phyloP scores from a whole-genome alignment of 2,113 vertebrate species.

The Orientallactaga bullata region DNA sequence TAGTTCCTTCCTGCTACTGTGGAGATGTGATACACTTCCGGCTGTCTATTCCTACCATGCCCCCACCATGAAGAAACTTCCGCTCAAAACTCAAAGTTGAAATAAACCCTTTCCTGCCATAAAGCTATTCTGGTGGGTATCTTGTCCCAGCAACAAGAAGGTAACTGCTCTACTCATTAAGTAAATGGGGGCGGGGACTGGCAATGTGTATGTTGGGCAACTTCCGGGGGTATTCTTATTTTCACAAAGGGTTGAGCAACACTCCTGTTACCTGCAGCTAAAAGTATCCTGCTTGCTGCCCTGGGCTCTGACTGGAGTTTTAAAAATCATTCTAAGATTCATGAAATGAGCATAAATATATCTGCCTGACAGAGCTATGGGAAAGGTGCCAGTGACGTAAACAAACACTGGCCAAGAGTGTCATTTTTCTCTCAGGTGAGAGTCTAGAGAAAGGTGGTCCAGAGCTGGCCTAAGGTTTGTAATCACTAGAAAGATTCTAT shows the following conservation, averaged over 20 bases:
- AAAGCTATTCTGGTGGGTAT: too few relatives aligned
- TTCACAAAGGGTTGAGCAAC: background rate
- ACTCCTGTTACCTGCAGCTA: background rate
- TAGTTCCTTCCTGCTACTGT: too few relatives aligned
- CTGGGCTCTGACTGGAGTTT: background rate
- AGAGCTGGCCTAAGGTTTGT: background rate
- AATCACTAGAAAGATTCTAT: background rate
- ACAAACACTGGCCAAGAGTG: background rate
- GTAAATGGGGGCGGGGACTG: background rate
- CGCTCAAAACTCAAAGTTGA: too few relatives aligned
- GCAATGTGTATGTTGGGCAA: background rate
- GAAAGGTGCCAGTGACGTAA: constrained; percentile 19
- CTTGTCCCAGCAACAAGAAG: too few relatives aligned
- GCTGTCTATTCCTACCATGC: too few relatives aligned
- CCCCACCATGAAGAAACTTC: too few relatives aligned
- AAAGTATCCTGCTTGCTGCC: background rate
- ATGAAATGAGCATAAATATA: background rate
- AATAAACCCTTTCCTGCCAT: too few relatives aligned
- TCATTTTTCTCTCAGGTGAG: constrained; percentile 20
- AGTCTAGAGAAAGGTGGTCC: background rate
- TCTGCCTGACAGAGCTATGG: background rate
- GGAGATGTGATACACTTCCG: too few relatives aligned
- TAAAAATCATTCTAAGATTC: background rate
- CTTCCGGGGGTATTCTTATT: background rate
- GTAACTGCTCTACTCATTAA: too few relatives aligned